A percentile compares a stretch with the other conserved stretches of the same genome.
Evolutionary conservation across 2,797 vertebrate genomes (phyloP).

Genomic region (Pseudomugil gertrudae): DNA sequence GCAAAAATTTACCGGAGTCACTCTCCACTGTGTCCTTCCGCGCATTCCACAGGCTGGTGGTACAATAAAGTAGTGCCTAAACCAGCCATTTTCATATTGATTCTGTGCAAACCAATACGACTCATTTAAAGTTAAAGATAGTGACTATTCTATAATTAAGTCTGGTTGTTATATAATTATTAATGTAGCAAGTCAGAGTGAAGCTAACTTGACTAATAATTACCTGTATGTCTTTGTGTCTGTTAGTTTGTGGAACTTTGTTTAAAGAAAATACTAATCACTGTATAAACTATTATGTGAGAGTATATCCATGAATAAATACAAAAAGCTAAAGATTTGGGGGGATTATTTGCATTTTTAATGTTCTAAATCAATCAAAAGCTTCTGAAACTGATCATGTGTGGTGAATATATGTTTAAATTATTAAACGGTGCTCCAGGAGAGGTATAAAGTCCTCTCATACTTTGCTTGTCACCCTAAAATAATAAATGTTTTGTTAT

Average conservation of each 20-base stretch:
- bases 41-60: conserved; percentile 89
- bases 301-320: not conserved
- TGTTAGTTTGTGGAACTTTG: not conserved
- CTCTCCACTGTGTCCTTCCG: conserved; percentile 77
- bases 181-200: not conserved
- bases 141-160: no score
- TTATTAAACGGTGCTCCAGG: no score
- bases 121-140: not conserved
- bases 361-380: not conserved
- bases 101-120: not conserved
- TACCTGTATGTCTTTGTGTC: not conserved
- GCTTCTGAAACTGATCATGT: not conserved
- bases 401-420: not conserved
- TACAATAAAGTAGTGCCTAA: conserved; percentile 79
- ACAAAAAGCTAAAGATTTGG: not conserved
- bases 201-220: not conserved
- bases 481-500: not conserved
- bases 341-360: not conserved
- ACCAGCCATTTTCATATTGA: conserved; percentile 9
- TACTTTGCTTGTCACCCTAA: not conserved
- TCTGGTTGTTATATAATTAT: no score
- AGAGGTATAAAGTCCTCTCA: no score
- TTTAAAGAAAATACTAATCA: not conserved
- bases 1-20: conserved; percentile 75
- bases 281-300: not conserved